Evolutionary conservation across 2,888 invertebrate species (phyloP), one percentile per base, ranked within the genome.

Genomic region (Acrobasis consociella): DNA sequence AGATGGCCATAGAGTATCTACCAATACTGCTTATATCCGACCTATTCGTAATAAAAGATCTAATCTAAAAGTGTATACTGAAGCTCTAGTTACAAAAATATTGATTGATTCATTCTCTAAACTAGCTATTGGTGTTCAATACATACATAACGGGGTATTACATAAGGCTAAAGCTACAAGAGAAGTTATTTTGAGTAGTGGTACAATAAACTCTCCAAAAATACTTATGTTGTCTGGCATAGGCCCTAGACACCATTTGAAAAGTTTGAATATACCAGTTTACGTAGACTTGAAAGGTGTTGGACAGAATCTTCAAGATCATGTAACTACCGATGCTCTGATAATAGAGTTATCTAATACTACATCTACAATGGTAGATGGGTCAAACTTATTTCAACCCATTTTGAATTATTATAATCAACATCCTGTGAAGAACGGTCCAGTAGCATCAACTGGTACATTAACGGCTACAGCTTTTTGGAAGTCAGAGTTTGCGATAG

Each of bases 301-400:
- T 0, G 96, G 97, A 0, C 87, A 93, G 69, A 97, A 97, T 80
- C 86, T 97, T 1, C 96, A 96, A 75, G 95, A 96, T 75, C 96
- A 97, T 75, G 93, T 96, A 0, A 96, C 96, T 0, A 93, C 94
- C 9, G 94, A 94, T 70, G 94, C 93, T 2, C 82, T 95, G 1
- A 71, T 81, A 46, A 62, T 91, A 49, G 68, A 76, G 49, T 68
- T 95, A 13, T 88, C 91, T 0, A 94, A 94, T 71, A 87, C 93
- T 78, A 93, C 94, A 0, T 86, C 93, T 0, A 94, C 94, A 7
- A 72, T 81, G 60, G 84, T 92, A 0, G n/a, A n/a, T n/a, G n/a
- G 72, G 71, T 67, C 80, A 94, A 77, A 70, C 93, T 8, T 81
- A 86, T 50, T n/a, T n/a, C n/a, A n/a, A n/a, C n/a, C n/a, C n/a